Evolutionary conservation across 2,113 vertebrate genomes (phyloP).

Genomic region (Pygoscelis antarcticus): DNA sequence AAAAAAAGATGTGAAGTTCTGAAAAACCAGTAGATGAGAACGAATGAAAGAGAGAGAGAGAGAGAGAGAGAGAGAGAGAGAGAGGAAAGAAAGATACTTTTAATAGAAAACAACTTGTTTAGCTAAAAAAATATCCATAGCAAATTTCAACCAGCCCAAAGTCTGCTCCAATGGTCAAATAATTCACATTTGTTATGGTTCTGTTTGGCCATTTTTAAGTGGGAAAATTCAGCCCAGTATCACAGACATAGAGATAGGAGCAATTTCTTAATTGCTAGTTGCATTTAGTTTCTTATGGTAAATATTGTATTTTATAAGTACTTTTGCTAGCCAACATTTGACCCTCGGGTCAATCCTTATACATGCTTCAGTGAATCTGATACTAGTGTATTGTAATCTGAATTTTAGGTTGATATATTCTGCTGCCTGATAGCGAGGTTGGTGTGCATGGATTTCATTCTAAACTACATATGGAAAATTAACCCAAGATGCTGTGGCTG

Average conservation of each 20-base stretch:
- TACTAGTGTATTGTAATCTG: neutral
- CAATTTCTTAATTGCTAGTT: neutral
- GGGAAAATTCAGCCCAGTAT: neutral
- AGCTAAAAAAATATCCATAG: neutral
- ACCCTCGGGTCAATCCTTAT: neutral
- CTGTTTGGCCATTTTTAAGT: neutral
- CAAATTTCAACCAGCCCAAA: neutral
- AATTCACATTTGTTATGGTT: neutral
- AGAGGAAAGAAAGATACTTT: neutral
- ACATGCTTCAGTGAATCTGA: neutral
- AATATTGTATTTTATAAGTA: neutral
- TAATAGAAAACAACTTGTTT: neutral
- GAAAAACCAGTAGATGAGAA: neutral
- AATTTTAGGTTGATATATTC: neutral
- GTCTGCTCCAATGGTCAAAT: neutral
- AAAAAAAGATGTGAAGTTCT: neutral
- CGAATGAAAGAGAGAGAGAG: neutral
- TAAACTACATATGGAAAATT: neutral
- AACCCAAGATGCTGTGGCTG: neutral
- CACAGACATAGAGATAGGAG: neutral
- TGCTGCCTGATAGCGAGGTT: neutral
- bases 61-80: neutral
- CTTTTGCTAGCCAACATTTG: neutral
- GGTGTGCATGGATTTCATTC: neutral
- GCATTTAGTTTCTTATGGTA: neutral